phyloP scores from a whole-genome alignment of 2,888 invertebrate species.

The Clepsis dumicolana region DNA sequence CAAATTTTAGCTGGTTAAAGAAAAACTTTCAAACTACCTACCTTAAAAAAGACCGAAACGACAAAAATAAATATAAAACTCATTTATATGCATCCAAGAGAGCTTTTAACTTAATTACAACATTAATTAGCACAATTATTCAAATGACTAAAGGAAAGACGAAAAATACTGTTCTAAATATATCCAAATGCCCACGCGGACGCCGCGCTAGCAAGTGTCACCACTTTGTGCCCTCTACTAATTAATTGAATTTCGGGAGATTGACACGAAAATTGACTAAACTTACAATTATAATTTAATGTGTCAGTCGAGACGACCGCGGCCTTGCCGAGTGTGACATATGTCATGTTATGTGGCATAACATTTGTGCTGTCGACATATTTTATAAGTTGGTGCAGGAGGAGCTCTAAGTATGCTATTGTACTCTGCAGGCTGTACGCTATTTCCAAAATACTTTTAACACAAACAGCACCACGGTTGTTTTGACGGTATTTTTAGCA shows the following conservation, averaged over 20 bases:
- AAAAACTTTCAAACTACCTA: too few species aligned
- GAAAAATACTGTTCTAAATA: neutral
- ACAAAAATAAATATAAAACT: neutral
- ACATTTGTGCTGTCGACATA: slow-evolving; percentile 36
- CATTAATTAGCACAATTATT: neutral
- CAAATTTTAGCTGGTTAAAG: neutral
- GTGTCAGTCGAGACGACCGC: slow-evolving; percentile 48
- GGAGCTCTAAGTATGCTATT: slow-evolving; percentile 67
- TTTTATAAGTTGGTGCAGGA: slow-evolving; percentile 42
- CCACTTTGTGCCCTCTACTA: slow-evolving; percentile 74
- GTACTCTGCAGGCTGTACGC: slow-evolving; percentile 77
- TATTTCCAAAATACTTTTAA: slow-evolving; percentile 48
- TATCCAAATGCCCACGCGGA: slow-evolving; percentile 54
- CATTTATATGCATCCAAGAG: neutral
- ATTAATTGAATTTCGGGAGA: slow-evolving; percentile 86
- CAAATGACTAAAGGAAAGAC: neutral
- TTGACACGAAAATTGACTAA: slow-evolving; percentile 85
- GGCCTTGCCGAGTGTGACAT: slow-evolving; percentile 21
- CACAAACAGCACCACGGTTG: slow-evolving; percentile 33
- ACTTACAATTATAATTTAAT: slow-evolving; percentile 70
- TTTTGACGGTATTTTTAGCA: neutral
- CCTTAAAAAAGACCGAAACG: too few species aligned
- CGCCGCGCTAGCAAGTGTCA: slow-evolving; percentile 60
- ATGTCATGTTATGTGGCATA: slow-evolving; percentile 20
- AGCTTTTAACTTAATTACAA: neutral